These are phyloP conservation scores for Drosophila nigricruria DNA, from an alignment of 2,888 invertebrate species.

Conservation along the genomic window DNA sequence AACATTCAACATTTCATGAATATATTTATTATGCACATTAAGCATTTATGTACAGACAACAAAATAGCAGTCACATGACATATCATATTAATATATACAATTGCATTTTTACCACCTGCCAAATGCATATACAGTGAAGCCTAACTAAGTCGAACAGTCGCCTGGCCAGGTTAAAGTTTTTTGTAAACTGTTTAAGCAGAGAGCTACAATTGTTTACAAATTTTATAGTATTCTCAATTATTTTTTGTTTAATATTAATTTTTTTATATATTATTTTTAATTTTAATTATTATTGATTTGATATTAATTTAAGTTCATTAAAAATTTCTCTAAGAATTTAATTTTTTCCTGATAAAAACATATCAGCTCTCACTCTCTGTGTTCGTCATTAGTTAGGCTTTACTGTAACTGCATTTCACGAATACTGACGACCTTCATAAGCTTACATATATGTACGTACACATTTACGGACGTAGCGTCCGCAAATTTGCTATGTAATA, in stretches of 20 bases:
- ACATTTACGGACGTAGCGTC: neutral
- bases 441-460: neutral
- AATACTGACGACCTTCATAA: slow-evolving; percentile 29
- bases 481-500: slow-evolving; percentile 20
- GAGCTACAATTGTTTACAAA: neutral
- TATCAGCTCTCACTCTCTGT: neutral
- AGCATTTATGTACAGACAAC: slow-evolving; percentile 11
- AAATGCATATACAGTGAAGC: slow-evolving; percentile 2
- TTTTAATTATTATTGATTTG: too few relatives aligned
- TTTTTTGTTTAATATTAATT: too few relatives aligned
- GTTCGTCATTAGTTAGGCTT: neutral
- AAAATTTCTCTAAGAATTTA: neutral
- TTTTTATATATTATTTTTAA: too few relatives aligned
- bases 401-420: slow-evolving; percentile 11
- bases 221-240: too few relatives aligned
- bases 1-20: neutral
- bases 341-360: neutral
- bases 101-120: slow-evolving; percentile 11
- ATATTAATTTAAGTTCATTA: neutral
- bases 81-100: neutral
- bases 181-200: neutral
- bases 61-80: slow-evolving; percentile 12
- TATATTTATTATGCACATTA: slow-evolving; percentile 26
- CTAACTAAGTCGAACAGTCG: too few relatives aligned
- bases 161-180: neutral